Conservation (phyloP, 2,888 invertebrate genomes). For the Stenodera caucasica region DNA sequence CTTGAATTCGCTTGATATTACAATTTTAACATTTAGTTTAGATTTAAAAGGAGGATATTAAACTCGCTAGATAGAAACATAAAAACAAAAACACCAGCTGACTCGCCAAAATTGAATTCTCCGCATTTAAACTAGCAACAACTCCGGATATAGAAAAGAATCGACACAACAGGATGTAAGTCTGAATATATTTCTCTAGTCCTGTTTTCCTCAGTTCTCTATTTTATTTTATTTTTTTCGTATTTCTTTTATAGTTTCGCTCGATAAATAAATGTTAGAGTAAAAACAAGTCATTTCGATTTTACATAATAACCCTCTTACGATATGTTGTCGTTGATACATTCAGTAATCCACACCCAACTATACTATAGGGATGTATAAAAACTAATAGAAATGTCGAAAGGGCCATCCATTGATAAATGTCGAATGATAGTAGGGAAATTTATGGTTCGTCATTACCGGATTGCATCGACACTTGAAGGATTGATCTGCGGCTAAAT, state of each 20-base stretch:
- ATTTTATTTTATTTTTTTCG: too few relatives aligned
- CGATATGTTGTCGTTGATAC: constrained; percentile 17
- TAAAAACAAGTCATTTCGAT: too few relatives aligned
- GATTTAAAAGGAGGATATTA: not conserved
- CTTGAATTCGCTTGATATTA: too few relatives aligned
- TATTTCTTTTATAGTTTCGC: too few relatives aligned
- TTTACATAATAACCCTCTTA: constrained; percentile 14
- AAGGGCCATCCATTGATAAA: constrained; percentile 12
- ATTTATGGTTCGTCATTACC: constrained; percentile 19
- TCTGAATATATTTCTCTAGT: too few relatives aligned
- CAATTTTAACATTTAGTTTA: not conserved
- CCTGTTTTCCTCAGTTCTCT: too few relatives aligned
- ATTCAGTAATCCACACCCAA: constrained; percentile 18
- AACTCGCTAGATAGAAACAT: not conserved
- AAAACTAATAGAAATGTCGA: constrained; percentile 23
- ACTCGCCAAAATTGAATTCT: not conserved
- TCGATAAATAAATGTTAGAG: too few relatives aligned
- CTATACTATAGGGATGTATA: constrained; percentile 18
- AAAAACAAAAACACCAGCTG: not conserved
- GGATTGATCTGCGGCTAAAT: not conserved
- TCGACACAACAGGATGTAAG: not conserved
- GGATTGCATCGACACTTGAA: constrained; percentile 1
- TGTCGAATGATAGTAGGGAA: not conserved
- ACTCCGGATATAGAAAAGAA: not conserved
- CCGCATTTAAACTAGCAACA: not conserved